phyloP scores from a whole-genome alignment of 2,797 vertebrate genomes.

The Esox lucius region DNA sequence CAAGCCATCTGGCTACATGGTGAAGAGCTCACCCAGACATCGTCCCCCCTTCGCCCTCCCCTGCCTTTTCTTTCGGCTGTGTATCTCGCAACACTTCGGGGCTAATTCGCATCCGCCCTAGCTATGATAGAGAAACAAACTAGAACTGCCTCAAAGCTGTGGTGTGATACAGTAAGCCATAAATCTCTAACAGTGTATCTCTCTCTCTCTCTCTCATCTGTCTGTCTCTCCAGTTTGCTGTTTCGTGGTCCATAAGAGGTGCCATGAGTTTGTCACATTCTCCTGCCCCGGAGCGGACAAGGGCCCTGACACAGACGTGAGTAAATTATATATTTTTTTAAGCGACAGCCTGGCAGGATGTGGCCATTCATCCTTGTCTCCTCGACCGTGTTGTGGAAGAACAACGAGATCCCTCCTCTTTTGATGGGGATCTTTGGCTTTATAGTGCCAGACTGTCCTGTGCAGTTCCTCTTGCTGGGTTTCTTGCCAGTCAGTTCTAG shows the following conservation, averaged over 20 bases:
- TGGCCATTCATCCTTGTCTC: not conserved
- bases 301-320: conserved; percentile 96
- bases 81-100: not conserved
- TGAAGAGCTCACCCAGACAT: conserved; percentile 47
- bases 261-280: conserved; percentile 98
- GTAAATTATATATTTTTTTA: conserved; percentile 59
- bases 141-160: no score
- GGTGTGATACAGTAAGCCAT: no score
- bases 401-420: not conserved
- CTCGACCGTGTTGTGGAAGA: not conserved
- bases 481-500: not conserved
- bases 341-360: not conserved
- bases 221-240: conserved; percentile 87
- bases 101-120: not conserved
- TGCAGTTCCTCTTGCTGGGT: not conserved
- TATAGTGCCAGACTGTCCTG: not conserved
- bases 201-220: conserved; percentile 26
- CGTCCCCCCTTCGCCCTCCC: conserved; percentile 2
- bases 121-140: not conserved
- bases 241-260: conserved; percentile 98
- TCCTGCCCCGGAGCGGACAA: conserved; percentile 95
- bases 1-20: conserved; percentile 60
- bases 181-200: not conserved
- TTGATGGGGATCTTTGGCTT: not conserved
- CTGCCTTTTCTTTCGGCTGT: conserved; percentile 18